Percentiles rank a stretch among this genome's conserved stretches.
Evolutionary conservation across 1,140 invertebrate genomes (phyloP).

Genomic region (Monochamus saltuarius): DNA sequence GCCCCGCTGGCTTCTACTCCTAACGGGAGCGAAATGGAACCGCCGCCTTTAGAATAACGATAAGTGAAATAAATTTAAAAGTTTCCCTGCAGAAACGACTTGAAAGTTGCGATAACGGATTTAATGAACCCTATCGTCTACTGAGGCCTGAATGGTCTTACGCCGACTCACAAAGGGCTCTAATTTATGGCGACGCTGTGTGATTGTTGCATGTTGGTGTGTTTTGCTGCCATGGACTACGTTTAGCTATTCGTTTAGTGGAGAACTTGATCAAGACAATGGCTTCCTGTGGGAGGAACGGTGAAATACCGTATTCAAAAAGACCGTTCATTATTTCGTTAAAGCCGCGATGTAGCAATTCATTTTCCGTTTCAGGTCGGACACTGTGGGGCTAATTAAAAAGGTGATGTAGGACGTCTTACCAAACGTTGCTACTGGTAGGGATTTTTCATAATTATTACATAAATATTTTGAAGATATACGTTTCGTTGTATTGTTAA

Average conservation of each 20-base stretch:
- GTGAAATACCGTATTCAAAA: too few relatives aligned
- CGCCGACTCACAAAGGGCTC: slow-evolving; percentile 41
- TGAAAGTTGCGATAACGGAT: slow-evolving; percentile 49
- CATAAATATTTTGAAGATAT: too few relatives aligned
- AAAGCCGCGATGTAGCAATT: too few relatives aligned
- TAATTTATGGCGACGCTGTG: slow-evolving; percentile 46
- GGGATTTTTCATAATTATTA: too few relatives aligned
- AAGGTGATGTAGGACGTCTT: too few relatives aligned
- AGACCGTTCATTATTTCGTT: too few relatives aligned
- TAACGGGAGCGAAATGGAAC: slow-evolving; percentile 32
- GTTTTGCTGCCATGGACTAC: slow-evolving; percentile 8
- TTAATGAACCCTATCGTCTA: slow-evolving; percentile 50
- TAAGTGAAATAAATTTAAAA: slow-evolving; percentile 51
- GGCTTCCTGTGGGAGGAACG: too few relatives aligned
- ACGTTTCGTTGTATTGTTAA: too few relatives aligned
- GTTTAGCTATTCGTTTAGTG: slow-evolving; percentile 1
- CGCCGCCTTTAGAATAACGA: slow-evolving; percentile 44
- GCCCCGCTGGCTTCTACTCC: slow-evolving; percentile 20
- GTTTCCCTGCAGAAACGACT: slow-evolving; percentile 45
- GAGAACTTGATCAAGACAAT: too few relatives aligned
- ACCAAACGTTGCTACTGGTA: too few relatives aligned
- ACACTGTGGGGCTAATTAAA: too few relatives aligned
- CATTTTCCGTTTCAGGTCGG: too few relatives aligned
- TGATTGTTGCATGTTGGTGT: slow-evolving; percentile 46
- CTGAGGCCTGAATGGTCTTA: slow-evolving; percentile 42